Conservation (phyloP, 2,797 vertebrate species). For the Coluber constrictor region DNA sequence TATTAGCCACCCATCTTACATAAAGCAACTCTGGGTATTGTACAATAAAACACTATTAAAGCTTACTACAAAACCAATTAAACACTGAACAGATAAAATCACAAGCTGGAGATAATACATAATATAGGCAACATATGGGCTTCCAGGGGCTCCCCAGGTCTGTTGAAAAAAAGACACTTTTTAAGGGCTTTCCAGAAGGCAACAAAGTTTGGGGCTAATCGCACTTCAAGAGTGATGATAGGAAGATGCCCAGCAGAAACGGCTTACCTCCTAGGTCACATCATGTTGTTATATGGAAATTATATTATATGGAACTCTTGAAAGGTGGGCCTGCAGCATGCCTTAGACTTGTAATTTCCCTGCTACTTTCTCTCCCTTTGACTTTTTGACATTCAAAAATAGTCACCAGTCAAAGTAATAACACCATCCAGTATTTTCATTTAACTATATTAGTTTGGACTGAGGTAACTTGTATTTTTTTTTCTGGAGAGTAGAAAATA, state of each 20-base stretch:
- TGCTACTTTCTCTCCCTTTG: background rate
- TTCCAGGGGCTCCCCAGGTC: background rate
- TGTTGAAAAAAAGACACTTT: background rate
- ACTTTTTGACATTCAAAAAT: background rate
- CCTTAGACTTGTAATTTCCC: background rate
- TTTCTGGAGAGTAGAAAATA: background rate
- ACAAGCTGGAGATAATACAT: background rate
- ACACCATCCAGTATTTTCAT: background rate
- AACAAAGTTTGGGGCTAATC: background rate
- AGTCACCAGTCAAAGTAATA: background rate
- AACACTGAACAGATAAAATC: background rate
- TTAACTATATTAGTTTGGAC: background rate
- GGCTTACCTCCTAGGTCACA: too few relatives aligned
- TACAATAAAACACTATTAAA: background rate
- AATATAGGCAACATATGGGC: background rate
- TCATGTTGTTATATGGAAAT: too few relatives aligned
- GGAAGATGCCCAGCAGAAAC: background rate
- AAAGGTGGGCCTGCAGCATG: background rate
- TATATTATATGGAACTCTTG: too few relatives aligned
- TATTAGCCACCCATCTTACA: background rate
- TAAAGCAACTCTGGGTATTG: background rate
- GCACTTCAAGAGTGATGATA: background rate
- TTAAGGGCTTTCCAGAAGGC: background rate
- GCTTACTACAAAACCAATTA: background rate
- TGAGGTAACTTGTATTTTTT: background rate